A percentile compares a stretch with the other conserved stretches of the same genome.
These are phyloP conservation scores for Heterotilapia buettikoferi DNA, from an alignment of 2,113 vertebrate species.

Conservation along the genomic window DNA sequence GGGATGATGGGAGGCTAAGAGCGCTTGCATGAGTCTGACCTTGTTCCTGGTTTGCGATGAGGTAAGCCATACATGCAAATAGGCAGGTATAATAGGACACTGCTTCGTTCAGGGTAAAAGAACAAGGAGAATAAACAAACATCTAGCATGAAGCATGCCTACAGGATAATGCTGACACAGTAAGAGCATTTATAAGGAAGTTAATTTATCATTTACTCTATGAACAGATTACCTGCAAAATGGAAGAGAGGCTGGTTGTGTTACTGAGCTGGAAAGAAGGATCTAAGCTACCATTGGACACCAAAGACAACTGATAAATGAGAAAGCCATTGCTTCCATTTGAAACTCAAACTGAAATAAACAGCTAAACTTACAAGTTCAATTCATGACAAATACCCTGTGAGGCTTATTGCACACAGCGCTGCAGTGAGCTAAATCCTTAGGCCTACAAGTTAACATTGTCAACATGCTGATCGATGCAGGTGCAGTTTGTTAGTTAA, in stretches of 20 bases:
- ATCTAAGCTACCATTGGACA: neutral
- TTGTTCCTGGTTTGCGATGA: neutral
- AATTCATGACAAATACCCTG: neutral
- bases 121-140: neutral
- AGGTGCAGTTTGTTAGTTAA: neutral
- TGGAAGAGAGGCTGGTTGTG: neutral
- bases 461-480: neutral
- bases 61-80: constrained; percentile 45
- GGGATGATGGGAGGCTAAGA: neutral
- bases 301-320: neutral
- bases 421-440: neutral
- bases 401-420: neutral
- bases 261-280: neutral
- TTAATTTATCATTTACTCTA: neutral
- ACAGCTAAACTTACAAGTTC: neutral
- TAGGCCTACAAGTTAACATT: neutral
- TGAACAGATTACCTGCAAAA: neutral
- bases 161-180: neutral
- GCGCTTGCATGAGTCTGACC: neutral
- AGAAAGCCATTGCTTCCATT: neutral
- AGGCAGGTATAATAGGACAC: neutral
- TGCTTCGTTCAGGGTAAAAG: neutral
- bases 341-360: neutral
- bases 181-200: neutral
- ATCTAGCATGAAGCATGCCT: neutral